These are phyloP conservation scores for Corynorhinus townsendii DNA, from an alignment of 2,113 vertebrate genomes.

Conservation along the genomic window DNA sequence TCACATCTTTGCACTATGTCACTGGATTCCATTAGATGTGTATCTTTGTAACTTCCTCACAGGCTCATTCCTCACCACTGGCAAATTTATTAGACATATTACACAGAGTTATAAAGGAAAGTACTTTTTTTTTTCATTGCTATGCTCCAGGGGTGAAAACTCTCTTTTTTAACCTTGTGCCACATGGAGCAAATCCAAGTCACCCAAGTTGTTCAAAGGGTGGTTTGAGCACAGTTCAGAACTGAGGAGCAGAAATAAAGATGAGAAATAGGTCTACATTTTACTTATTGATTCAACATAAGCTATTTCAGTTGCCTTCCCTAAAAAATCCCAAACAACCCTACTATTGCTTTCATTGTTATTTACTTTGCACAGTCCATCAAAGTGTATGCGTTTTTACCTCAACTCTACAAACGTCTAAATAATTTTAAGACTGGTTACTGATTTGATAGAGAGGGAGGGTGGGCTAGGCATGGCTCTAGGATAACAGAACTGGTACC, in stretches of 20 bases:
- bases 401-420: not conserved
- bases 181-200: not conserved
- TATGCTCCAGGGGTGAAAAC: not conserved
- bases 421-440: not conserved
- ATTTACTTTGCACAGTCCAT: not conserved
- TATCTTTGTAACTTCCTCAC: not conserved
- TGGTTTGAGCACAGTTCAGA: not conserved
- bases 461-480: too few species aligned
- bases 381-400: not conserved
- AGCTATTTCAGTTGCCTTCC: not conserved
- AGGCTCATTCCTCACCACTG: not conserved
- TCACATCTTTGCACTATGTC: not conserved
- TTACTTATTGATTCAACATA: not conserved
- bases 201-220: not conserved
- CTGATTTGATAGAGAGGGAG: not conserved
- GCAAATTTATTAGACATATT: slow-evolving; percentile 4
- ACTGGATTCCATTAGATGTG: not conserved
- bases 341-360: not conserved
- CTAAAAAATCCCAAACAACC: not conserved
- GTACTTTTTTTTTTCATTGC: not conserved
- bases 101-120: not conserved
- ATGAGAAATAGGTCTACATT: not conserved
- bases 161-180: not conserved
- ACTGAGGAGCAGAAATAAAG: not conserved
- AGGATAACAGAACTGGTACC: not conserved